Conservation (phyloP, 2,797 vertebrate genomes). For the Smutsia gigantea region DNA sequence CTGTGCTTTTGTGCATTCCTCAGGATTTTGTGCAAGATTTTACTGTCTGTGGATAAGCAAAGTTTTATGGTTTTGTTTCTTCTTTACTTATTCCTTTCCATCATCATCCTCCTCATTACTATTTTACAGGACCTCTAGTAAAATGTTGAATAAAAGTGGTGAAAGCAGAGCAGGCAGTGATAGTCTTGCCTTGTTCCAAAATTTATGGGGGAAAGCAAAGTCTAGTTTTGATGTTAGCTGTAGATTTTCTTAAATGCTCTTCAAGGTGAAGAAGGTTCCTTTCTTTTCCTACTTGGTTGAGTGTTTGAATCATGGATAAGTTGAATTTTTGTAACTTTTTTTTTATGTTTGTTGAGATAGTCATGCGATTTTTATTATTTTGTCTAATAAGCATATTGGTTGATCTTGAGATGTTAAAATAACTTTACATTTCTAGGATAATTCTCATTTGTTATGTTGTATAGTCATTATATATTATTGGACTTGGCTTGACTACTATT, state of each 20-base stretch:
- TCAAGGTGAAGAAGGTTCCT: background rate
- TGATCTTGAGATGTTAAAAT: background rate
- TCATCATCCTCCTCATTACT: background rate
- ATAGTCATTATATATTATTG: background rate
- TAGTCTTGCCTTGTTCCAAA: background rate
- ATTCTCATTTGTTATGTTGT: background rate
- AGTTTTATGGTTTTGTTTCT: background rate
- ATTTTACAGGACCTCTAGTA: background rate
- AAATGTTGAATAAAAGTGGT: background rate
- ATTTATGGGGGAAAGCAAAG: background rate
- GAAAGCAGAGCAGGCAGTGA: background rate
- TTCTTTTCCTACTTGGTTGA: background rate
- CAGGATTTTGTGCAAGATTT: background rate
- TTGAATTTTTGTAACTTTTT: slow-evolving; percentile 9
- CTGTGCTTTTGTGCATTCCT: background rate
- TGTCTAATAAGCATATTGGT: background rate
- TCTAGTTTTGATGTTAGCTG: background rate
- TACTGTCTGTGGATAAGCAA: background rate
- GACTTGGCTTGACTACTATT: background rate
- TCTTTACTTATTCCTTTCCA: background rate
- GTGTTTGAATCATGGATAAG: background rate
- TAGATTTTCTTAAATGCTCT: background rate
- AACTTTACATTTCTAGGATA: background rate
- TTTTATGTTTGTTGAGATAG: background rate
- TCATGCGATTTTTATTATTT: background rate